Evolutionary conservation across 2,888 invertebrate species (phyloP), one percentile per base, ranked within the genome.

Genomic region (Lysandra coridon): DNA sequence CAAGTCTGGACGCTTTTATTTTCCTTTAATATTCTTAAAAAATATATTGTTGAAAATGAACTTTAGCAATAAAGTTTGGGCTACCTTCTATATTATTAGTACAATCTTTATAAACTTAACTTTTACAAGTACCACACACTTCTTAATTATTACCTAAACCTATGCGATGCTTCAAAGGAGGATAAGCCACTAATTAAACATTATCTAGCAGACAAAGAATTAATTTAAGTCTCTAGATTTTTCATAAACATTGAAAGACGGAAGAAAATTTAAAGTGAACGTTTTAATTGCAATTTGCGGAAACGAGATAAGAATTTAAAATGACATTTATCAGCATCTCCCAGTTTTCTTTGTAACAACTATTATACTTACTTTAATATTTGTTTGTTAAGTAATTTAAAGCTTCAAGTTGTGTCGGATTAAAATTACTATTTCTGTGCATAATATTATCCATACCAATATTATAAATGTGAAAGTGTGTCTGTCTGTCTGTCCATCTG

Each of bases 231-330:
- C 33, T 37, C 69, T 14, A 37, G 62, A 80, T 80, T 83, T 82
- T 83, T 83, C 83, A 83, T 83, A 85, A 85, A 82, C 83, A 82
- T 78, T 81, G 83, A 81, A 81, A 78, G 79, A 69, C 33, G 78
- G 57, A 82, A 81, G 79, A 83, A 83, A 84, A 81, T 83, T 83
- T 82, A 81, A 80, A 82, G 83, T 84, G 83, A 60, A 83, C 82
- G 81, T 79, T 85, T 86, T 83, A 85, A 85, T 85, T 84, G 83
- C 83, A 80, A 81, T 80, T 81, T 81, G 82, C 83, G 81, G 82
- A 81, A 82, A 82, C 78, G 81, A 80, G 80, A 81, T 80, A 79
- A 80, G 80, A 81, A 81, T 81, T 80, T 79, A 79, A 80, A 80
- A 80, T 79, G 78, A 79, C 80, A 79, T 64, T 80, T 78, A 80